Conservation (phyloP, 2,113 vertebrate genomes). For the Anoplopoma fimbria region DNA sequence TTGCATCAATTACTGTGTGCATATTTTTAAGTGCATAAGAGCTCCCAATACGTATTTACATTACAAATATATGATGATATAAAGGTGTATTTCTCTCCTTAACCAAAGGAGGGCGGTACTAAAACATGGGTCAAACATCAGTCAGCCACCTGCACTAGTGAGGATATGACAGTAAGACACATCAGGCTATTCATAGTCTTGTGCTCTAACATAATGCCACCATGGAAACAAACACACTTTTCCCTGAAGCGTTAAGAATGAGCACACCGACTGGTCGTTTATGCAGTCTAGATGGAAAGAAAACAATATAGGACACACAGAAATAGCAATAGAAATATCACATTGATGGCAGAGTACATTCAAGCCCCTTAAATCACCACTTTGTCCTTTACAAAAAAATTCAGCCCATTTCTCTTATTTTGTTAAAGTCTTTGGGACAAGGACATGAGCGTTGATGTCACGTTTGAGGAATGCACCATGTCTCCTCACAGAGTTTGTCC, state of each 20-base stretch:
- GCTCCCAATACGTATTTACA: background rate
- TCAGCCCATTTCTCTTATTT: constrained; percentile 52
- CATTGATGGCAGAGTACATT: constrained; percentile 8
- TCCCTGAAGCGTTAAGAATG: constrained; percentile 45
- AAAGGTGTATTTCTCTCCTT: constrained; percentile 53
- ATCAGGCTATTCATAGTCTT: constrained; percentile 24
- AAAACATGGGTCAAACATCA: constrained; percentile 42
- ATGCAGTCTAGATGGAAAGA: constrained; percentile 37
- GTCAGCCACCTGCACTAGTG: background rate
- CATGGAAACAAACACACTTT: constrained; percentile 29
- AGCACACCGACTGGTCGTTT: constrained; percentile 36
- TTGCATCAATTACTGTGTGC: constrained; percentile 40
- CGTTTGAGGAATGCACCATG: constrained; percentile 67
- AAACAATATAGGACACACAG: constrained; percentile 20
- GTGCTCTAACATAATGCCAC: constrained; percentile 7
- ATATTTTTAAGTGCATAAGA: constrained; percentile 1
- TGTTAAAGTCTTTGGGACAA: constrained; percentile 69
- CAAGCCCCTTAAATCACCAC: constrained; percentile 15
- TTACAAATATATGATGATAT: background rate
- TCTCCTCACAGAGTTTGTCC: constrained; percentile 51
- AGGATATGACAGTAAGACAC: constrained; percentile 19
- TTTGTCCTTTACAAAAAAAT: constrained; percentile 41
- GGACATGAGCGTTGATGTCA: constrained; percentile 60
- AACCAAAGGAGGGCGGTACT: constrained; percentile 65
- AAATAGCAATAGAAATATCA: constrained; percentile 44